Conservation (phyloP, 2,797 vertebrate genomes). For the Pipistrellus nathusii region DNA sequence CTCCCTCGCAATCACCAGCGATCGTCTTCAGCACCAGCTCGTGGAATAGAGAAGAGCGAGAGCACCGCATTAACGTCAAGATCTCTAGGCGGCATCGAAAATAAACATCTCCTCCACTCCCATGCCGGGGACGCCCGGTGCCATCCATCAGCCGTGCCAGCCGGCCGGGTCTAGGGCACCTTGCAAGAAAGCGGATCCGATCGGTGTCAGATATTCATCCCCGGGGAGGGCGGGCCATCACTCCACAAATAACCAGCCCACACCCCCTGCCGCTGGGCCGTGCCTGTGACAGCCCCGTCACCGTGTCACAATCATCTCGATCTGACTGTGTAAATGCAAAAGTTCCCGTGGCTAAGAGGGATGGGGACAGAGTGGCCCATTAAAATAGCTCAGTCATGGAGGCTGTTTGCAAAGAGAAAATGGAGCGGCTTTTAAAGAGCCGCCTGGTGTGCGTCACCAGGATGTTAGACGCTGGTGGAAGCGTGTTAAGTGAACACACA, state of each 20-base stretch:
- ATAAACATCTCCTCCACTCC: neutral
- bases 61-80: neutral
- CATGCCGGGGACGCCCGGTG: neutral
- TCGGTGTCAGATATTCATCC: neutral
- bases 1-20: slow-evolving; percentile 64
- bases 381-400: slow-evolving; percentile 9
- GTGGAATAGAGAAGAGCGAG: neutral
- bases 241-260: slow-evolving; percentile 3
- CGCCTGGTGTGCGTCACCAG: neutral
- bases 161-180: neutral
- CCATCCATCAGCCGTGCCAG: neutral
- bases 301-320: neutral
- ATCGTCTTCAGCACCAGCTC: slow-evolving; percentile 67
- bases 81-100: neutral
- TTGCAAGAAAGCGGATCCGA: neutral
- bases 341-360: slow-evolving; percentile 36
- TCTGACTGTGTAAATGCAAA: slow-evolving; percentile 40
- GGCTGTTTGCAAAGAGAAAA: neutral
- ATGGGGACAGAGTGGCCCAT: neutral
- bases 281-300: neutral
- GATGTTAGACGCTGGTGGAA: neutral
- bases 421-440: neutral
- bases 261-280: neutral
- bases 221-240: neutral
- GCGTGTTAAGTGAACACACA: accelerated